Evolutionary conservation across 2,797 vertebrate species (phyloP).

Genomic region (Kryptopterus vitreolus): DNA sequence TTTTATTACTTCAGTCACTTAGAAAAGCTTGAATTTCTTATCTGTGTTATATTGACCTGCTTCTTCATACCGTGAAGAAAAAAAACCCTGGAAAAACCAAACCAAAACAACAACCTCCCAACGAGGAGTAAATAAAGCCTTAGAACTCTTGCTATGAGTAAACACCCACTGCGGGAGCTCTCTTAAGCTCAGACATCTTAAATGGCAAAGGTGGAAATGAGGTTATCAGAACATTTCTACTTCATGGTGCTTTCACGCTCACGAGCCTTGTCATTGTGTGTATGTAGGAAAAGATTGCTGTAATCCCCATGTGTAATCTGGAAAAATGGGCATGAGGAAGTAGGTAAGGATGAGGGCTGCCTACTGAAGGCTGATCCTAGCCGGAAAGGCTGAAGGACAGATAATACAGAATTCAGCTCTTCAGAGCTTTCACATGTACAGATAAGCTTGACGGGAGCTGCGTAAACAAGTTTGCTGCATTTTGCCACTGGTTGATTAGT

Average conservation of each 20-base stretch:
- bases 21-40: not conserved
- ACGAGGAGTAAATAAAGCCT: slow-evolving; percentile 21
- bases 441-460: slow-evolving; percentile 1
- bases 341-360: slow-evolving; percentile 54
- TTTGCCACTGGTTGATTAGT: not conserved
- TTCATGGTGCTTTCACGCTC: slow-evolving; percentile 38
- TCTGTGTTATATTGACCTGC: not conserved
- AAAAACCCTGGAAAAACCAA: too few species aligned
- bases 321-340: slow-evolving; percentile 69
- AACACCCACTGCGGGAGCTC: slow-evolving; percentile 26
- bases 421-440: slow-evolving; percentile 29
- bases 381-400: slow-evolving; percentile 46
- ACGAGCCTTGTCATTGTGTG: slow-evolving; percentile 45
- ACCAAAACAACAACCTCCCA: too few species aligned
- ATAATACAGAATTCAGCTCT: slow-evolving; percentile 47
- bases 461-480: not conserved
- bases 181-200: slow-evolving; percentile 43
- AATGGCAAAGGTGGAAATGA: slow-evolving; percentile 45
- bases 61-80: slow-evolving; percentile 11
- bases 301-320: slow-evolving; percentile 77
- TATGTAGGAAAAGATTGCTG: slow-evolving; percentile 72
- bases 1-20: not conserved
- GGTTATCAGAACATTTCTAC: slow-evolving; percentile 49
- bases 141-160: slow-evolving; percentile 23
- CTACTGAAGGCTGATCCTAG: slow-evolving; percentile 35